Conservation (phyloP, 2,113 vertebrate genomes). For the Alethe diademata region DNA sequence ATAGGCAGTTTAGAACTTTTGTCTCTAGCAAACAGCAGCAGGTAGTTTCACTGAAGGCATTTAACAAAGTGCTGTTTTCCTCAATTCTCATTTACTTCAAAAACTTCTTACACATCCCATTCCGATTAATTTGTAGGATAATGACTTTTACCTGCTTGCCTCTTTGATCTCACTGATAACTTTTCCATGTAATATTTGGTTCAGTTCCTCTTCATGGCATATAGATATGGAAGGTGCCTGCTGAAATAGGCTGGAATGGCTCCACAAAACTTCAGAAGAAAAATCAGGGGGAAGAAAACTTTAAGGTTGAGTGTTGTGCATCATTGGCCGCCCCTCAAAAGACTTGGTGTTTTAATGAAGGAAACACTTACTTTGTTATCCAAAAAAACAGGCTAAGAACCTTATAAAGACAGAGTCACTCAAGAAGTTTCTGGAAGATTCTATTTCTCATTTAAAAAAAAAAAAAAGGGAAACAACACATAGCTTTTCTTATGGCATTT, state of each 20-base stretch:
- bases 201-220: background rate
- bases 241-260: background rate
- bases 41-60: background rate
- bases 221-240: background rate
- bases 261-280: background rate
- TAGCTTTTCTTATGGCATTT: background rate
- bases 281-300: background rate
- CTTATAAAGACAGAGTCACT: background rate
- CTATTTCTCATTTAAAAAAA: background rate
- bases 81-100: background rate
- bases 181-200: background rate
- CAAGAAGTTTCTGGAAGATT: background rate
- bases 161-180: slow-evolving; percentile 4
- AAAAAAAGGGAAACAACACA: background rate
- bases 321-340: background rate
- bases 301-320: background rate
- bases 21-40: background rate
- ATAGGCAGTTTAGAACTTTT: background rate
- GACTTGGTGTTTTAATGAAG: background rate
- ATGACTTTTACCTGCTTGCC: background rate
- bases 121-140: background rate
- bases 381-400: background rate
- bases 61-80: background rate
- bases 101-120: background rate
- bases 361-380: background rate